These are phyloP conservation scores for Cercopithecus mona DNA, from an alignment of 2,113 vertebrate genomes.

Conservation along the genomic window DNA sequence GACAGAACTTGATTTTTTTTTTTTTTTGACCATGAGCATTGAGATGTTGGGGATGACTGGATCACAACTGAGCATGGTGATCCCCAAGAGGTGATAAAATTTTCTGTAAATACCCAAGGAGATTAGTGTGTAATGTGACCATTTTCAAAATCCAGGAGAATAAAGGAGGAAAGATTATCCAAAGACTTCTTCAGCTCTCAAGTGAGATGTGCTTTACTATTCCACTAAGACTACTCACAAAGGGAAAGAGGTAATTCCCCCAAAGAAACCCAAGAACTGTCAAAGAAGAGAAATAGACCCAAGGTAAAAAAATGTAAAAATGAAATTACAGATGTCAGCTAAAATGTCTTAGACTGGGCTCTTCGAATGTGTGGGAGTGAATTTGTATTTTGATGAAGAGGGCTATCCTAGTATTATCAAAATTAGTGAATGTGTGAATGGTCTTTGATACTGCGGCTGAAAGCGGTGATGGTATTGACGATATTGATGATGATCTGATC, in stretches of 20 bases:
- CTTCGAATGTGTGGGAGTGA: background rate
- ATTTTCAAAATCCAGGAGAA: conserved; percentile 4
- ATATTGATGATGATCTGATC: background rate
- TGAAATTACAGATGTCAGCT: background rate
- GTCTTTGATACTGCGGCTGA: background rate
- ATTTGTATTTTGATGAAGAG: background rate
- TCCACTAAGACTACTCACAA: background rate
- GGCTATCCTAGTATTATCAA: background rate
- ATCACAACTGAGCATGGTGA: background rate
- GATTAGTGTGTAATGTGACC: background rate
- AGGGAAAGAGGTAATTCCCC: background rate
- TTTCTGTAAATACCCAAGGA: background rate
- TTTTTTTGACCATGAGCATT: background rate
- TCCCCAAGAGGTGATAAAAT: background rate
- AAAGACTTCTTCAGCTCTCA: background rate
- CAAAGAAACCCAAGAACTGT: background rate
- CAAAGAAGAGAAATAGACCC: background rate
- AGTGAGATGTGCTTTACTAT: background rate
- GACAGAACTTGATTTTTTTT: background rate
- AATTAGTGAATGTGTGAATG: background rate
- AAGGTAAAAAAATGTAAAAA: background rate
- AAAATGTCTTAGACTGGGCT: background rate
- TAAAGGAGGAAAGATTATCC: background rate
- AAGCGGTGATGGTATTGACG: background rate
- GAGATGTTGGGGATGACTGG: background rate